Evolutionary conservation across 64 coral and sea anemone species (phyloP).

Genomic region (Pocillopora verrucosa): DNA sequence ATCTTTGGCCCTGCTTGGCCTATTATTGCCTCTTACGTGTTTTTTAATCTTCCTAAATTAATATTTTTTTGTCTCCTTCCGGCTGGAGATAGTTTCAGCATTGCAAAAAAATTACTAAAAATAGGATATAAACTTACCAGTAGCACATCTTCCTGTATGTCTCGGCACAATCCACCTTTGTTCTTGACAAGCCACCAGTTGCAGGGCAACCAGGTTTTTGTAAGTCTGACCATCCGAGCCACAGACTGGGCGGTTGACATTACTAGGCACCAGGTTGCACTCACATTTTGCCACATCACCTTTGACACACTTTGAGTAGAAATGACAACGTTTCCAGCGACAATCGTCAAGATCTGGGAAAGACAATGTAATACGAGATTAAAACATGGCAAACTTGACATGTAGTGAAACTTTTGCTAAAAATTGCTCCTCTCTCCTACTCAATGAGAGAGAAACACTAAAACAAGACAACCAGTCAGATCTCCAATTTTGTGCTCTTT

Average conservation of each 20-base stretch:
- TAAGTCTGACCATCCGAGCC: constrained; percentile 54
- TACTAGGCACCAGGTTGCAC: constrained; percentile 12
- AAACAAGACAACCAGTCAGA: too few species aligned
- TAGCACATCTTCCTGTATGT: constrained; percentile 49
- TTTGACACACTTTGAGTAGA: constrained; percentile 41
- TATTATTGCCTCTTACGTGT: too few species aligned
- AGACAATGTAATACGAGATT: not conserved
- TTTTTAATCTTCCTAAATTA: too few species aligned
- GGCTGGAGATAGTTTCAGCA: not conserved
- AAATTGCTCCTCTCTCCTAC: too few species aligned
- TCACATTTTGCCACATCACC: constrained; percentile 15
- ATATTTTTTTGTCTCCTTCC: too few species aligned
- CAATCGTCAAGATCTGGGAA: constrained; percentile 33
- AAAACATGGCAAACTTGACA: too few species aligned
- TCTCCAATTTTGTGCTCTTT: too few species aligned
- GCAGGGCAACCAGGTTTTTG: constrained; percentile 19
- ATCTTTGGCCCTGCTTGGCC: too few species aligned
- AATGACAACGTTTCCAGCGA: constrained; percentile 47
- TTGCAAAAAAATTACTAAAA: not conserved
- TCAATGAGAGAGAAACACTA: too few species aligned
- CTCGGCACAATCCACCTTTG: constrained; percentile 36
- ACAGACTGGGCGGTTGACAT: constrained; percentile 18
- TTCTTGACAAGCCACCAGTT: constrained; percentile 32
- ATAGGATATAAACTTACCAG: constrained; percentile 33
- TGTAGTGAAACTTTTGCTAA: too few species aligned